Percentiles rank a stretch among this genome's conserved stretches.
Conservation (phyloP, 2,888 invertebrate genomes). For the Boloria selene region DNA sequence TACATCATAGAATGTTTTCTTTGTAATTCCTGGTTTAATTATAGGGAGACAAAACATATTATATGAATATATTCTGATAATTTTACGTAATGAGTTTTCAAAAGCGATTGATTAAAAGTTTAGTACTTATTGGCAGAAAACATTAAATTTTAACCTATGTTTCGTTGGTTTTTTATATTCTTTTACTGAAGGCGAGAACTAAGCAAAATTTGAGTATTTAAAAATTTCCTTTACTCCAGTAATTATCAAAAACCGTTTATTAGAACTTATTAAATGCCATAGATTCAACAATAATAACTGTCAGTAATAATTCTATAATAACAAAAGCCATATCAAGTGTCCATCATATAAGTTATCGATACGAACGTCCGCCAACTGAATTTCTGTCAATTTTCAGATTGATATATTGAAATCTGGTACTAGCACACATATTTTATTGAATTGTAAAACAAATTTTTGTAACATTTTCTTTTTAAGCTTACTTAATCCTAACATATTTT, state of each 20-base stretch:
- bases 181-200: no score
- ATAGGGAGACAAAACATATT: no score
- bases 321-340: slow-evolving; percentile 35
- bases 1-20: no score
- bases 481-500: background rate
- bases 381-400: slow-evolving; percentile 37
- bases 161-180: no score
- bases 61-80: no score
- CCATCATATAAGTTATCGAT: slow-evolving; percentile 34
- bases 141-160: no score
- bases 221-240: background rate
- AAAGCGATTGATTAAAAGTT: no score
- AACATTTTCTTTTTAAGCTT: background rate
- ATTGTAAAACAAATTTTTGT: slow-evolving; percentile 13
- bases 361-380: slow-evolving; percentile 34
- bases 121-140: no score
- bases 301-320: slow-evolving; percentile 16
- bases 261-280: slow-evolving; percentile 7
- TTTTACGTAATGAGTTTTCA: no score
- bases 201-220: no score
- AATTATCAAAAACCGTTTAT: slow-evolving; percentile 11
- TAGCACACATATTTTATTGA: slow-evolving; percentile 21
- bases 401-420: slow-evolving; percentile 36
- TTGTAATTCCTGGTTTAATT: no score
- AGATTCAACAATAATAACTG: slow-evolving; percentile 6